Conservation (phyloP, 2,113 vertebrate genomes). For the Gulo gulo region DNA sequence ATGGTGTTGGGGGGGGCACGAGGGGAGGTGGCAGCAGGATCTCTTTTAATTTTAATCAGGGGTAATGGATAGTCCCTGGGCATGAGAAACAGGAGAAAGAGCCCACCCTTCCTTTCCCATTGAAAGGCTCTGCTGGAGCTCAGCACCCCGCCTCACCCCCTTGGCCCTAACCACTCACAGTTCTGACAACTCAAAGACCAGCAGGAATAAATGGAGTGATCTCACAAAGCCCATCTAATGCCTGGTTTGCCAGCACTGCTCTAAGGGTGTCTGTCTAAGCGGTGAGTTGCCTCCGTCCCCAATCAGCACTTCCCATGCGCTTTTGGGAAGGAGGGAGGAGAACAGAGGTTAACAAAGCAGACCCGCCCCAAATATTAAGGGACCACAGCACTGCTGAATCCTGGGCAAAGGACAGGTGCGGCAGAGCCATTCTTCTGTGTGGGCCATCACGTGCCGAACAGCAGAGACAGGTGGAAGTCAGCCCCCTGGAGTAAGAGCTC, state of each 20-base stretch:
- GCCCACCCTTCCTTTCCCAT: background rate
- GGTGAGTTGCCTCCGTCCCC: background rate
- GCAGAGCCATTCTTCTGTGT: background rate
- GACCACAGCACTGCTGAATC: background rate
- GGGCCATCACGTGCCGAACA: background rate
- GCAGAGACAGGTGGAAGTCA: conserved; percentile 3
- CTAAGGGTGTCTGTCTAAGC: background rate
- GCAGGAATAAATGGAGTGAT: background rate
- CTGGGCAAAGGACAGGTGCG: background rate
- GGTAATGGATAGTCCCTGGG: background rate
- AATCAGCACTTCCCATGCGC: background rate
- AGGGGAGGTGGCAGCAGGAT: background rate
- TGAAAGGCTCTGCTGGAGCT: background rate
- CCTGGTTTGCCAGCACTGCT: background rate
- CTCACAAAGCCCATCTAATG: background rate
- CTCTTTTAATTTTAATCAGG: conserved; percentile 4
- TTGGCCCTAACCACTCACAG: background rate
- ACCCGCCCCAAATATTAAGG: background rate
- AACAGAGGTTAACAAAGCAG: conserved; percentile 13
- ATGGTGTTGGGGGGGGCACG: background rate
- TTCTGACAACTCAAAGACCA: background rate
- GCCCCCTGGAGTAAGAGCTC: background rate
- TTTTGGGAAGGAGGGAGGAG: background rate
- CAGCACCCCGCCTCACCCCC: background rate
- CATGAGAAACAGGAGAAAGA: background rate